Percentiles rank a stretch among this genome's conserved stretches.
These are phyloP conservation scores for Sceliomorpha sp. DNA, from an alignment of 2,888 invertebrate genomes.

Conservation along the genomic window DNA sequence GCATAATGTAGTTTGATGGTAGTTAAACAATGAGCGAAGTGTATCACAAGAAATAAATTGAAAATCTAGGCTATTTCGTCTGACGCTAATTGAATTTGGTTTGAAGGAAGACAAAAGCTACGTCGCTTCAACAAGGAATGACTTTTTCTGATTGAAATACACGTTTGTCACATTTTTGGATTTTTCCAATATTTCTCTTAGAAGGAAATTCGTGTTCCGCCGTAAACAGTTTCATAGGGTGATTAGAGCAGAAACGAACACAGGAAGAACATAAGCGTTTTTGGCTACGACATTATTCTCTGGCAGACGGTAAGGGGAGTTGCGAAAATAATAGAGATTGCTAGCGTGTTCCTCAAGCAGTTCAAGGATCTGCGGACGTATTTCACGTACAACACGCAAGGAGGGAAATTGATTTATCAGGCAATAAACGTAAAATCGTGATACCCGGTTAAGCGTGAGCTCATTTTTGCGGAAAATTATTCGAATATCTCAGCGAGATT, in stretches of 20 bases:
- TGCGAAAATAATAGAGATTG: slow-evolving; percentile 8
- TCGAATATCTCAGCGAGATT: not conserved
- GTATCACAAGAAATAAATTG: no score
- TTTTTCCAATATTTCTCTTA: no score
- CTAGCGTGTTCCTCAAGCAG: slow-evolving; percentile 9
- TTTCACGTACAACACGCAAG: slow-evolving; percentile 14
- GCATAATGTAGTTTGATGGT: no score
- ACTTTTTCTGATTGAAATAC: no score
- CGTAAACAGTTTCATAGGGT: no score
- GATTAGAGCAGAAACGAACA: not conserved
- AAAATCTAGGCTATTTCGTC: no score
- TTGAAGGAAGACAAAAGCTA: no score
- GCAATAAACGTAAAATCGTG: slow-evolving; percentile 20
- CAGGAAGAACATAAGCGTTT: not conserved
- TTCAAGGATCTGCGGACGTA: slow-evolving; percentile 4
- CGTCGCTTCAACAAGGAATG: no score
- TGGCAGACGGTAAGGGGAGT: not conserved
- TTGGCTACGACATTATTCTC: not conserved
- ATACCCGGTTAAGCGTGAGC: slow-evolving; percentile 6
- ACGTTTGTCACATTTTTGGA: no score
- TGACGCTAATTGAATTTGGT: no score
- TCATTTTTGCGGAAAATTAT: slow-evolving; percentile 9
- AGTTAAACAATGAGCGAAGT: no score
- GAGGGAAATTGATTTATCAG: slow-evolving; percentile 14
- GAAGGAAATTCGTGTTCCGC: no score